Base-by-base conservation (phyloP, 2,888 invertebrate genomes). In the Drosophila siamana region DNA sequence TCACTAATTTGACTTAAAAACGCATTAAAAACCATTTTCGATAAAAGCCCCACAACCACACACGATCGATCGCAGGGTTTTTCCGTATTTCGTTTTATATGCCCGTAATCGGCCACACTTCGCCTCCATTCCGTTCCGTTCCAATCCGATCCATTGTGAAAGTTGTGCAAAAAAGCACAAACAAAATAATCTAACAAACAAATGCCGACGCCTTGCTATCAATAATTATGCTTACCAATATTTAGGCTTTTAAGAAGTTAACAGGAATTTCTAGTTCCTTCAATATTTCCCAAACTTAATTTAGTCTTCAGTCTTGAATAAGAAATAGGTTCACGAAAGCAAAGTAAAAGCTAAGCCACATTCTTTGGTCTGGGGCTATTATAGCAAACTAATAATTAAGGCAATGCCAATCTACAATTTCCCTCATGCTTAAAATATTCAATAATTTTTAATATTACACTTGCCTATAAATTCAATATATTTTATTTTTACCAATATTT, bases 1-100 rank as follows among this genome's bases (percentile, higher is more conserved):
- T 78, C 80, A 85, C 86, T 86, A 86, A 86, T 86, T 86, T 86
- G 85, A 81, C 79, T 86, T 86, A 84, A 86, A 86, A 86, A 79
- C 85, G 85, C 86, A 85, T 86, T 85, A 86, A 84, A 85, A 84
- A 69, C 80, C 80, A 85, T 84, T 85, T 85, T 86, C 80, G 85
- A 80, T 82, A 78, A 83, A 81, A 84, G 71, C 28, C 61, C 43
- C 54, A 65, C 54, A 69, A 69, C 40, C 30, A 46, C 51, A 54
- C 50, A 24, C 48, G 52, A 55, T 50, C 36, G 36, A 38, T 70
- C 76, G 63, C 70, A 82, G 83, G 85, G 86, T 85, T 85, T 86
- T 85, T 73, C 85, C 85, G 74, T 74, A 72, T 80, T 77, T 76
- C 70, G 70, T 69, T 68, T 73, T n/a, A 26, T 26, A 26, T 26